Base-by-base conservation (phyloP, 2,888 invertebrate species). In the Apodemia duryi region DNA sequence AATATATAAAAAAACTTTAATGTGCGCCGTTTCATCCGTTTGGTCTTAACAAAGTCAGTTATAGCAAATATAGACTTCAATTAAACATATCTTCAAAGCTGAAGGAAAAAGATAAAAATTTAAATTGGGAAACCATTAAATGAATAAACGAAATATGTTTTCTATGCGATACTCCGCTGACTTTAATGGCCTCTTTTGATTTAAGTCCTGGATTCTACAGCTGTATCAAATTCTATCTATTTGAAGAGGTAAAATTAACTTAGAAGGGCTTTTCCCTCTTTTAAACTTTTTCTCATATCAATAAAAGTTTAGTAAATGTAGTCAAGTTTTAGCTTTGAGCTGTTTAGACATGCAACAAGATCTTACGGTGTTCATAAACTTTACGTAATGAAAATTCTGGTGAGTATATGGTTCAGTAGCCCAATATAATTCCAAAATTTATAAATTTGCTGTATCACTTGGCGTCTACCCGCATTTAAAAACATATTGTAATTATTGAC, bases 231-330 rank as follows among this genome's bases (percentile, higher is more conserved):
- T 32, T 57, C 28, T 32, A 11, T 32, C 6, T 7, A 13, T 32
- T 57, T 32, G 11, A 35, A 57, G 57, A 32, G 2, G 35, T 32
- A 57, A 13, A 57, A 28, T 54, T 29, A 54, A 54, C 6, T 57
- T 57, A 10, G 11, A 57, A 32, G 32, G 13, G 13, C 32, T 28
- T 29, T n/a, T 54, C 2, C 13, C 9, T 9, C 29, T 54, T 57
- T 6, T 32, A 57, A 57, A 57, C 32, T 57, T n/a, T 57, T 57
- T 57, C 57, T 32, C 57, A 32, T 57, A 57, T 57, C 29, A 57
- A 29, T 57, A 32, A 32, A 54, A 32, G 57, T 57, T 57, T 13
- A 11, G 57, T 13, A 32, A 57, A 29, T 6, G 13, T 32, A 6
- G 57, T 6, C 57, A 57, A 57, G 57, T 57, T 28, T 54, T 21